A percentile compares a stretch with the other conserved stretches of the same genome.
These are phyloP conservation scores for Ariopsis seemanni DNA, from an alignment of 2,113 vertebrate species.

Conservation along the genomic window DNA sequence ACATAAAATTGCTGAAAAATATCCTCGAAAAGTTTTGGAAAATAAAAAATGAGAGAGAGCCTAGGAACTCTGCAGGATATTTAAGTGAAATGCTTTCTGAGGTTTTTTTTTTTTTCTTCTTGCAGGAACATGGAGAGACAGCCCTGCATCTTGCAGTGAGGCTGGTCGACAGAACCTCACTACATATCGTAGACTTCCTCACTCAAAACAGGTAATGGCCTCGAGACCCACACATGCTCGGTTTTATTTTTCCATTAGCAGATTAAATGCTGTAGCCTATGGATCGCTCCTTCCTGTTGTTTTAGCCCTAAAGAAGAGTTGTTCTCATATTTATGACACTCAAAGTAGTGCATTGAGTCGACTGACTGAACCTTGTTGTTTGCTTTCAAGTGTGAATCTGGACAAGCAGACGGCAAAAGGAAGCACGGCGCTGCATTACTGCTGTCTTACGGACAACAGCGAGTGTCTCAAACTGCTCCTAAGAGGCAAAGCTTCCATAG, in stretches of 20 bases:
- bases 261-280: neutral
- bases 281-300: neutral
- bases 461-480: constrained; percentile 97
- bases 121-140: constrained; percentile 92
- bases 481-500: constrained; percentile 93
- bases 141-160: constrained; percentile 94
- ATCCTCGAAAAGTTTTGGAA: neutral
- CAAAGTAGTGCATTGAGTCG: neutral
- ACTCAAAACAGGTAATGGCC: constrained; percentile 89
- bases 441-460: constrained; percentile 95
- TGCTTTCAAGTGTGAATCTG: constrained; percentile 83
- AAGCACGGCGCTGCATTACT: constrained; percentile 96
- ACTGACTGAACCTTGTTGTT: neutral
- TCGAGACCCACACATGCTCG: neutral
- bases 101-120: constrained; percentile 7
- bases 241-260: neutral
- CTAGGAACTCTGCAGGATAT: neutral
- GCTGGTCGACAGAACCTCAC: constrained; percentile 92
- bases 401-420: constrained; percentile 95
- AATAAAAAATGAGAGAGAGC: neutral
- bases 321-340: neutral
- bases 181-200: constrained; percentile 96
- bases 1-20: neutral
- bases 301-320: neutral
- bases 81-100: neutral